Base-by-base conservation (phyloP, 1,140 invertebrate genomes). In the Drosophila subobscura region DNA sequence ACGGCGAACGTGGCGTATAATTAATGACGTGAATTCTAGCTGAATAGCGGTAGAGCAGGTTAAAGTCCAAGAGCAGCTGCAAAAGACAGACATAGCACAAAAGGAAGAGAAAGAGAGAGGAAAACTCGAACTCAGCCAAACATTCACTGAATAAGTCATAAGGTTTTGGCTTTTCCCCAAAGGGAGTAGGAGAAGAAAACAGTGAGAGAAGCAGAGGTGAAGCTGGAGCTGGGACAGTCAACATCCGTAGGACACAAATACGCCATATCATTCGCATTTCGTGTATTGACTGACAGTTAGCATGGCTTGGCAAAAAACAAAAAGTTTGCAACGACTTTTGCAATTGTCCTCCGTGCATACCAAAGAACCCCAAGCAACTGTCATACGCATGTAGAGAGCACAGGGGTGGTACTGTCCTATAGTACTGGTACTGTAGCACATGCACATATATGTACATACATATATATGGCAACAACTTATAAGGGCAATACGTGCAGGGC, bases 251-350 rank as follows among this genome's bases (percentile, higher is more conserved):
- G 50, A 60, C 78, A 71, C 71, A 84, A 83, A 84, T 84, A 79
- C 79, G 79, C 76, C 80, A 79, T 83, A 83, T 84, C 79, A 85
- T 73, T 84, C 78, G 73, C 80, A 79, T 73, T 86, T 86, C 77
- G 81, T 70, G 66, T 79, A 85, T 85, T 85, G 80, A 86, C 77
- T 85, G 80, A 73, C 81, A 85, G 81, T 86, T 85, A 86, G 86
- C 80, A 85, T 74, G 80, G 73, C 68, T 75, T 46, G 52, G 67
- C 72, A 80, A 85, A 85, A 86, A 73, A 63, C 72, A 80, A 85
- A 85, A 86, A 73, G 67, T 79, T 84, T 77, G 61, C 80, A 80
- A 61, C 49, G 80, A 84, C 72, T 84, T 80, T 60, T 77, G 76
- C 72, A 79, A 85, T 80, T 76, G 77, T 84, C 66, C 77, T 77